These are phyloP conservation scores for Halocynthia aurantium DNA, from an alignment of 23 tunicate species.

Conservation along the genomic window DNA sequence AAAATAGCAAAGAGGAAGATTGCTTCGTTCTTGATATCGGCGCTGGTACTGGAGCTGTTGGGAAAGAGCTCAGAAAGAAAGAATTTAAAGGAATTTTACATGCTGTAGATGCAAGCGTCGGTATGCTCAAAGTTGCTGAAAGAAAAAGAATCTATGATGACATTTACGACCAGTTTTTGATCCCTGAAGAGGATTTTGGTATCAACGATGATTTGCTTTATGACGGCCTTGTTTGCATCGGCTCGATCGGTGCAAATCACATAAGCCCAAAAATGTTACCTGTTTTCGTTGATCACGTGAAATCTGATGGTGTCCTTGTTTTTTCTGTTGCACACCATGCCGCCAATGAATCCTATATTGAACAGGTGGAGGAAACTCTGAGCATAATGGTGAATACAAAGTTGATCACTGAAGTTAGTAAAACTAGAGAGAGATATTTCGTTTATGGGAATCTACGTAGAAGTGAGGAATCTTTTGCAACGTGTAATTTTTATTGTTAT, in stretches of 20 bases:
- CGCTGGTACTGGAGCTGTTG: conserved; percentile 17
- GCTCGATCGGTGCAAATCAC: conserved; percentile 4
- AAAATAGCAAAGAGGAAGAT: conserved; percentile 1
- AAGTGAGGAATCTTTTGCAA: background rate
- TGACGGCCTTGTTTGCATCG: conserved; percentile 13
- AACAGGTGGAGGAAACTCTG: background rate
- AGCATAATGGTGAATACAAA: background rate
- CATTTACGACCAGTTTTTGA: conserved; percentile 8
- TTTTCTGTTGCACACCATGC: conserved; percentile 16
- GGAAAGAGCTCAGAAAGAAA: background rate
- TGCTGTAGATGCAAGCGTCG: conserved; percentile 8
- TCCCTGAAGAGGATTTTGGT: conserved; percentile 3
- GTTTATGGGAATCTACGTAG: background rate
- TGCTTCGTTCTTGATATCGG: conserved; percentile 14
- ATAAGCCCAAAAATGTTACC: conserved; percentile 21
- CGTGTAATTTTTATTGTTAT: conserved; percentile 20
- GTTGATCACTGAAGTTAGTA: conserved; percentile 4
- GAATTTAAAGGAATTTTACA: conserved; percentile 19
- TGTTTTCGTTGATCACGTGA: conserved; percentile 3
- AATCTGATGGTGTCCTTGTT: conserved; percentile 16
- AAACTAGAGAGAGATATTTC: conserved; percentile 6
- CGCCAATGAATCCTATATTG: background rate
- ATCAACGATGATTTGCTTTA: conserved; percentile 1
- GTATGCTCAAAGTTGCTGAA: conserved; percentile 7
- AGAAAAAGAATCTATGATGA: conserved; percentile 17